Base-by-base conservation (phyloP, 1,140 invertebrate species). In the Ditylenchus dipsaci region DNA sequence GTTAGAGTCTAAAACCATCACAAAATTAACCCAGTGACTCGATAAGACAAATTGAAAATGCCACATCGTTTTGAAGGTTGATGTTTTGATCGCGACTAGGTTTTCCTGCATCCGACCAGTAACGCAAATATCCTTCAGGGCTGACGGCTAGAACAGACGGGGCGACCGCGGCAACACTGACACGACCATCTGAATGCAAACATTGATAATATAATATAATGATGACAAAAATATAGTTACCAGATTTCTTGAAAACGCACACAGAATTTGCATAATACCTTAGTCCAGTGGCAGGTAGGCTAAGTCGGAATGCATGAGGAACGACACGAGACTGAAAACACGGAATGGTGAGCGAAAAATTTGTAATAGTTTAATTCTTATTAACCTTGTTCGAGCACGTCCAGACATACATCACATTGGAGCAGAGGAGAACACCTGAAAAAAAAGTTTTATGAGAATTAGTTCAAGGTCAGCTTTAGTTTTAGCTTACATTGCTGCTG, bases 61-160 rank as follows among this genome's bases (percentile, higher is more conserved):
- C 67, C 21, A 69, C 68, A 26, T 69, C 68, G 33, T 59, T 69
- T 17, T 69, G 49, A 21, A 69, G 68, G 19, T 72, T 64, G 26
- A 69, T 17, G 15, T 59, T 49, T 21, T 60, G 67, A 49, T 69
- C 68, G 26, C 53, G 72, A 33, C 27, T 27, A 19, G 68, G 68
- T 29, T 69, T 69, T 23, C 68, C 68, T 11, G 71, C 68, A 21
- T 73, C 68, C 15, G 68, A 29, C 68, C 68, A 69, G 45, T 69
- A 64, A 11, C 68, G 68, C 15, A 69, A n/a, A 38, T 13, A 33
- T 19, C 68, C 68, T 47, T 69, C 68, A 17, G 68, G 68, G 21
- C 66, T 71, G 8, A 69, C 53, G 0, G 21, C 66, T 15, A 69
- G 33, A 17, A 72, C 42, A 21, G 21, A 29, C n/a, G 68, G 69